These are phyloP conservation scores for Parazoanthus darwini DNA, from an alignment of 92 coral and sea anemone species.

Conservation along the genomic window DNA sequence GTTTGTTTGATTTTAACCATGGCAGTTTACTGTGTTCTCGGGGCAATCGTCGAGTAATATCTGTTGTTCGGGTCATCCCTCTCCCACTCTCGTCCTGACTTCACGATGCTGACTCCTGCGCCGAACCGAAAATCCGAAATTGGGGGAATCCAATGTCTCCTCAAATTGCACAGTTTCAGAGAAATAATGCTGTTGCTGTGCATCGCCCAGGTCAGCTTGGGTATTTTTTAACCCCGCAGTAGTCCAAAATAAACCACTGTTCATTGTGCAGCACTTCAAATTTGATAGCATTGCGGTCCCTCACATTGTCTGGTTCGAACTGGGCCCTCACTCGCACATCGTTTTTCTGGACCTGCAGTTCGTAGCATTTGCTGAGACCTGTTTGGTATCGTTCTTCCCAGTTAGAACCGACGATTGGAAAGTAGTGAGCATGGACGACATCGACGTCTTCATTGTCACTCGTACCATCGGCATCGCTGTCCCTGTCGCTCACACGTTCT, in stretches of 20 bases:
- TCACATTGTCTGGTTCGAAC: constrained; percentile 53
- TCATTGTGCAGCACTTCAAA: constrained; percentile 51
- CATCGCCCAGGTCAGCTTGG: constrained; percentile 57
- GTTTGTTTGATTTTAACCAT: background rate
- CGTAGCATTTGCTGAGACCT: constrained; percentile 42
- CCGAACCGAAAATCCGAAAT: constrained; percentile 40
- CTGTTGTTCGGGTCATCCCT: constrained; percentile 55
- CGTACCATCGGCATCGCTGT: constrained; percentile 1
- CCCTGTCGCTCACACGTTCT: background rate
- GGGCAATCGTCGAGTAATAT: constrained; percentile 45
- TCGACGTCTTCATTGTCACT: constrained; percentile 14
- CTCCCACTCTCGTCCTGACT: constrained; percentile 51
- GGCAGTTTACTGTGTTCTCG: background rate
- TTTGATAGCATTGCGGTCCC: constrained; percentile 55
- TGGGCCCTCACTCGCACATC: constrained; percentile 41
- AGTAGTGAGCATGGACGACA: constrained; percentile 18
- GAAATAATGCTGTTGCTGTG: constrained; percentile 13
- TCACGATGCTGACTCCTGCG: constrained; percentile 52
- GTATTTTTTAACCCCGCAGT: constrained; percentile 59
- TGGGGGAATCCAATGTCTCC: constrained; percentile 45
- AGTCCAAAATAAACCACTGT: constrained; percentile 53
- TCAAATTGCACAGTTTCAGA: constrained; percentile 13
- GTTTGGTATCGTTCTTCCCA: constrained; percentile 56
- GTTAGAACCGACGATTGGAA: constrained; percentile 53
- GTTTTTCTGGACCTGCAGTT: constrained; percentile 17